These are phyloP conservation scores for Nomia melanderi DNA, from an alignment of 1,140 invertebrate species.

Conservation along the genomic window DNA sequence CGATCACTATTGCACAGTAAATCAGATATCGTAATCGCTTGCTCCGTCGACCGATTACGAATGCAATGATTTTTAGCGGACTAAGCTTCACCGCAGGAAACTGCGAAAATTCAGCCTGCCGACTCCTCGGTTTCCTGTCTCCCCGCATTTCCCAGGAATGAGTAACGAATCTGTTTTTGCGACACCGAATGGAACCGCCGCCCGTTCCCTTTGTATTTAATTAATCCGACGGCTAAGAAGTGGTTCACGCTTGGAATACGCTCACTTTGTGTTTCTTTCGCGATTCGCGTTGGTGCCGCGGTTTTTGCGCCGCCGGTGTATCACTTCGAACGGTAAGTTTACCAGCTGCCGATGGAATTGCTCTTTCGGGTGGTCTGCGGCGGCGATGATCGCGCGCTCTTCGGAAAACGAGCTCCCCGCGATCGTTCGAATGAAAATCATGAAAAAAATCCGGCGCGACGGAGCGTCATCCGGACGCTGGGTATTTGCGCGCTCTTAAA, in stretches of 20 bases:
- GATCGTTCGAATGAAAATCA: too few species aligned
- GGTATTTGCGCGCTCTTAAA: too few species aligned
- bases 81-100: background rate
- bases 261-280: conserved; percentile 14
- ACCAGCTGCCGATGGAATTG: background rate
- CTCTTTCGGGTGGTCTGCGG: background rate
- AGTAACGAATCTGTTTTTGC: background rate
- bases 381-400: background rate
- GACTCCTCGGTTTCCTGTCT: background rate
- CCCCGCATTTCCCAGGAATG: background rate
- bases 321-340: background rate
- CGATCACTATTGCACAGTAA: too few species aligned
- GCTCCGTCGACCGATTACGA: too few species aligned
- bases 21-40: background rate
- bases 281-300: background rate
- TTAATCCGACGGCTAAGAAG: conserved; percentile 8
- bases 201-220: conserved; percentile 26
- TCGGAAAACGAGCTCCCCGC: background rate
- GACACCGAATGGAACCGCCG: background rate
- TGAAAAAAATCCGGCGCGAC: too few species aligned
- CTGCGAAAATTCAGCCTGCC: background rate
- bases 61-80: too few species aligned
- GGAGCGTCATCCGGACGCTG: too few species aligned
- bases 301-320: conserved; percentile 4
- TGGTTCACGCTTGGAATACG: conserved; percentile 13